A percentile compares a stretch with the other conserved stretches of the same genome.
Evolutionary conservation across 2,113 vertebrate species (phyloP).

Genomic region (Orientallactaga bullata): DNA sequence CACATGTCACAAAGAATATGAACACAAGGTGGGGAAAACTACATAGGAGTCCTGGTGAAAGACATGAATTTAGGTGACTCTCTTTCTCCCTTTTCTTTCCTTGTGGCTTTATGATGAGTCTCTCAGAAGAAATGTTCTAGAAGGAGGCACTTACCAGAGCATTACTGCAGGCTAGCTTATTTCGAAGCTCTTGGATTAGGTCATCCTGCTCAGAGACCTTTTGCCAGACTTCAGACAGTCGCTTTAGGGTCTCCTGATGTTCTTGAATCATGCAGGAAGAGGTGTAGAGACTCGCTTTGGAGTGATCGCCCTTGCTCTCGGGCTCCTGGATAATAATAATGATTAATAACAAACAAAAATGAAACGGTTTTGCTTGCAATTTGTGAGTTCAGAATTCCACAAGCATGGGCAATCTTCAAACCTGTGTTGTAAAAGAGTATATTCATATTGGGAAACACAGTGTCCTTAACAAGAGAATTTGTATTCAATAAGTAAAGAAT

Average conservation of each 20-base stretch:
- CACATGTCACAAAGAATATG: background rate
- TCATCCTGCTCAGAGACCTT: constrained; percentile 84
- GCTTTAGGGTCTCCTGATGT: constrained; percentile 80
- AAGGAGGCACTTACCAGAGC: constrained; percentile 51
- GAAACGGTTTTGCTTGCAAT: constrained; percentile 32
- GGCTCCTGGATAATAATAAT: constrained; percentile 64
- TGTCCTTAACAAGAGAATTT: background rate
- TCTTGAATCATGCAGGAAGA: constrained; percentile 81
- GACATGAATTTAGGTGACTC: background rate
- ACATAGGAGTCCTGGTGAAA: background rate
- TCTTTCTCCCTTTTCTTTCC: background rate
- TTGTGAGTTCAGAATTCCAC: constrained; percentile 23
- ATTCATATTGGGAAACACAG: background rate
- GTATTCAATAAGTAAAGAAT: no score
- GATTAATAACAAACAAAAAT: background rate
- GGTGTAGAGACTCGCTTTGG: constrained; percentile 80
- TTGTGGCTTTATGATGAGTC: background rate
- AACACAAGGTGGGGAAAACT: background rate
- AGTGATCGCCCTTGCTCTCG: constrained; percentile 78
- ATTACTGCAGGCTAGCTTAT: constrained; percentile 77
- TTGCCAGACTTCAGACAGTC: constrained; percentile 81
- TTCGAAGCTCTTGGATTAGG: constrained; percentile 82
- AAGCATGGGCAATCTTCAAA: constrained; percentile 20
- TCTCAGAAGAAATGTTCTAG: background rate
- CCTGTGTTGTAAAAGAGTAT: background rate